phyloP scores from a whole-genome alignment of 2,113 vertebrate species.

The Melanerpes formicivorus region DNA sequence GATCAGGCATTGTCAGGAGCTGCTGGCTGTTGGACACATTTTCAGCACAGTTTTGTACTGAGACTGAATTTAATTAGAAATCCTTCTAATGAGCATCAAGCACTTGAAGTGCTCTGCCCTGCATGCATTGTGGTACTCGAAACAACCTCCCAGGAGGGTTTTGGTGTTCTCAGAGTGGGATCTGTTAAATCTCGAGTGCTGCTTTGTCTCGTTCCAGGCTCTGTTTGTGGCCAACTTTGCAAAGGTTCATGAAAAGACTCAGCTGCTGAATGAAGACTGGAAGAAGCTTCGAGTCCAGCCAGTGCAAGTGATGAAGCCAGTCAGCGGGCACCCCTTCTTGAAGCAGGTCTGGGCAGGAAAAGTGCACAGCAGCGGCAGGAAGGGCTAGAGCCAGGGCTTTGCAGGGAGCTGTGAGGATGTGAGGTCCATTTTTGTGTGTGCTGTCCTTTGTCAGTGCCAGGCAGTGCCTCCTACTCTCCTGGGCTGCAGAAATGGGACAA shows the following conservation, averaged over 20 bases:
- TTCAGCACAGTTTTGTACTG: not conserved
- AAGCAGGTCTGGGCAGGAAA: slow-evolving; percentile 83
- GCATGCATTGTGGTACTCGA: fast-evolving
- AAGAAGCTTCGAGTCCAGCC: slow-evolving; percentile 91
- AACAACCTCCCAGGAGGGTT: not conserved
- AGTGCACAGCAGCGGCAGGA: not conserved
- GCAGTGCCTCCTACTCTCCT: fast-evolving
- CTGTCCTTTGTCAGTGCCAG: not conserved
- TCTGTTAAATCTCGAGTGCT: not conserved
- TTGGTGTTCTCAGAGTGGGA: fast-evolving
- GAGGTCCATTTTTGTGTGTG: not conserved
- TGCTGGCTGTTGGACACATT: not conserved
- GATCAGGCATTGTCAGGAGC: not conserved
- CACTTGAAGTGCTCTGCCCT: not conserved
- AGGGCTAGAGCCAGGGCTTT: not conserved
- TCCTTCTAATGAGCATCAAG: not conserved
- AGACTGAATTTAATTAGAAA: not conserved
- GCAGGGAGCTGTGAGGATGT: not conserved
- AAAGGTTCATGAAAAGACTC: slow-evolving; percentile 90
- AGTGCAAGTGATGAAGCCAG: slow-evolving; percentile 84
- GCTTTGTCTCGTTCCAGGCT: slow-evolving; percentile 72
- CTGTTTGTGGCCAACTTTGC: slow-evolving; percentile 91
- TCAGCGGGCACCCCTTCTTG: slow-evolving; percentile 79
- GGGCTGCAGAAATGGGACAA: not conserved
- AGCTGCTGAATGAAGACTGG: slow-evolving; percentile 92